These are phyloP conservation scores for Muntiacus reevesi DNA, from an alignment of 2,113 vertebrate species.

Conservation along the genomic window DNA sequence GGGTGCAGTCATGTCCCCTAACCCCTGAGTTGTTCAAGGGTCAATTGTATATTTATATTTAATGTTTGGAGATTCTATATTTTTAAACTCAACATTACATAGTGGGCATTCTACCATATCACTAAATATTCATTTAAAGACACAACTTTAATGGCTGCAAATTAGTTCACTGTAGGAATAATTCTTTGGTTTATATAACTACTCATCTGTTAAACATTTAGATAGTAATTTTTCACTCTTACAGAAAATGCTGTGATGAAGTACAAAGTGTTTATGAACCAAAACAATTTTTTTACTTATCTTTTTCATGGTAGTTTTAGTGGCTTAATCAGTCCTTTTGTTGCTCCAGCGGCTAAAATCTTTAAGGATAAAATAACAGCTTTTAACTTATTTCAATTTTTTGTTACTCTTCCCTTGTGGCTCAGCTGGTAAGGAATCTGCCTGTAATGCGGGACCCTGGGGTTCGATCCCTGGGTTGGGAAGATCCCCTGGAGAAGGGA, in stretches of 20 bases:
- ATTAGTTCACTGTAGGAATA: neutral
- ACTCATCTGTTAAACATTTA: neutral
- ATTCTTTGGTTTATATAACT: constrained; percentile 14
- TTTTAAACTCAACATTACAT: neutral
- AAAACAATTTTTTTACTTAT: neutral
- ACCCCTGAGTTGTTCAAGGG: neutral
- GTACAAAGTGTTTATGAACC: neutral
- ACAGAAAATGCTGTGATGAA: neutral
- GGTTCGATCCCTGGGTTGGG: neutral
- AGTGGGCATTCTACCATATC: neutral
- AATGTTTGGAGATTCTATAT: neutral
- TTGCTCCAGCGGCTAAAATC: neutral
- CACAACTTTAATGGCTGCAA: neutral
- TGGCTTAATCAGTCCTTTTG: neutral
- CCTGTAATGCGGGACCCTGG: neutral
- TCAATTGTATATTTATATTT: neutral
- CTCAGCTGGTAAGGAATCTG: neutral
- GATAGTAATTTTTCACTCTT: neutral
- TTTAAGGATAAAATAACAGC: constrained; percentile 31
- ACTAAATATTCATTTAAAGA: neutral
- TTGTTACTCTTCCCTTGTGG: neutral
- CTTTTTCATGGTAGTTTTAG: neutral
- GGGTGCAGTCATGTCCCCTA: neutral
- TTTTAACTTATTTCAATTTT: neutral
- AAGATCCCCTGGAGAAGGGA: neutral